These are phyloP conservation scores for Melierax canorus DNA, from an alignment of 2,113 vertebrate species.

Conservation along the genomic window DNA sequence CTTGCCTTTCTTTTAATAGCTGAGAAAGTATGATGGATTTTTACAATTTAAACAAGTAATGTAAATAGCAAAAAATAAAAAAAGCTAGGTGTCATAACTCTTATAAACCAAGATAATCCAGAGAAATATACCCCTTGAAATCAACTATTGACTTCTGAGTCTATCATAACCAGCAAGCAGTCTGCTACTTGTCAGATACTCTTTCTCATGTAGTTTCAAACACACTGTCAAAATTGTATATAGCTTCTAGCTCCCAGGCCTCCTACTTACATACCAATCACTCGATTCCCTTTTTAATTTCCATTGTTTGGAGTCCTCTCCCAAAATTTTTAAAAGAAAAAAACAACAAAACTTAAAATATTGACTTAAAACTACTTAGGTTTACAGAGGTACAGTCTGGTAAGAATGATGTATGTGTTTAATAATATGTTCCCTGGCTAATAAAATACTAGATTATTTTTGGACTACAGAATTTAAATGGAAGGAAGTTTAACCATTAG, in stretches of 20 bases:
- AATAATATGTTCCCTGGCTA: constrained; percentile 61
- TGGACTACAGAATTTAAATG: constrained; percentile 53
- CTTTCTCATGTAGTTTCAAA: not conserved
- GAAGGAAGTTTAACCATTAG: constrained; percentile 59
- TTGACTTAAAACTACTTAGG: not conserved
- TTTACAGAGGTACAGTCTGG: constrained; percentile 28
- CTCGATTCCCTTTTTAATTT: not conserved
- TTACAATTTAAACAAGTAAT: not conserved
- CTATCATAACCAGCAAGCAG: not conserved
- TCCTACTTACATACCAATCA: not conserved
- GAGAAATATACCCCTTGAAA: not conserved
- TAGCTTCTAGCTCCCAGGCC: not conserved
- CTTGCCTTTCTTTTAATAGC: not conserved
- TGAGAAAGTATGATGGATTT: not conserved
- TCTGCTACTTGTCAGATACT: constrained; percentile 7
- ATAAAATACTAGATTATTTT: constrained; percentile 62
- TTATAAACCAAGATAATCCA: constrained; percentile 7
- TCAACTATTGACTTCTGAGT: constrained; percentile 2
- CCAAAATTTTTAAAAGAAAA: not conserved
- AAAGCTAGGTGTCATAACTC: not conserved
- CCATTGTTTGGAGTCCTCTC: not conserved
- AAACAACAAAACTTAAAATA: not conserved
- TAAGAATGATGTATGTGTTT: constrained; percentile 62
- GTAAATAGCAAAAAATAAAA: not conserved
- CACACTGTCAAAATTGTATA: not conserved